Conservation (phyloP, 2,888 invertebrate genomes). For the Xestia xanthographa region DNA sequence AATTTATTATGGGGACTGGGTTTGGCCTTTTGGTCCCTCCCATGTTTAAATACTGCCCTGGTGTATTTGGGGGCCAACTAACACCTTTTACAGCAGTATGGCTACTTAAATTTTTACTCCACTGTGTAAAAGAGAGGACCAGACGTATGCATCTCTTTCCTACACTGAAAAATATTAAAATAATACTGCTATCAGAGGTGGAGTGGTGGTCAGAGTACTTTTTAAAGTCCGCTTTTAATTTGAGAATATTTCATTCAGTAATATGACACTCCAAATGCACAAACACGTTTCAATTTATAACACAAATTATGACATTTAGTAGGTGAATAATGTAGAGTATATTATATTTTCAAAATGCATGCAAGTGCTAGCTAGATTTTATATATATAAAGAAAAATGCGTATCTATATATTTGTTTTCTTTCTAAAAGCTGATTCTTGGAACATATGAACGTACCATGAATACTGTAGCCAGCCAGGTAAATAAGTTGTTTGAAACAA, state of each 20-base stretch:
- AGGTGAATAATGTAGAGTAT: conserved; percentile 5
- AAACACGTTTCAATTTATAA: conserved; percentile 12
- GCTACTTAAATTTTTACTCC: too few relatives aligned
- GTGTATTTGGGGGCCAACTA: too few relatives aligned
- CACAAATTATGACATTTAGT: conserved; percentile 12
- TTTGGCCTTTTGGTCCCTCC: too few relatives aligned
- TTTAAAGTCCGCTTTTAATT: too few relatives aligned
- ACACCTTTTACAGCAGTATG: too few relatives aligned
- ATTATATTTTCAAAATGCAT: conserved; percentile 49
- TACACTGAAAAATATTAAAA: too few relatives aligned
- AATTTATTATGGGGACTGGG: too few relatives aligned
- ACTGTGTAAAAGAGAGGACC: too few relatives aligned
- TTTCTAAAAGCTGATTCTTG: conserved; percentile 56
- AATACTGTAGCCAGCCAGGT: conserved; percentile 58
- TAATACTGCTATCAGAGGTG: too few relatives aligned
- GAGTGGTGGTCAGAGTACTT: too few relatives aligned
- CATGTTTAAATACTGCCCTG: too few relatives aligned
- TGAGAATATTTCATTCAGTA: background rate
- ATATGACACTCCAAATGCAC: conserved; percentile 13
- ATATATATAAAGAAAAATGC: conserved; percentile 37
- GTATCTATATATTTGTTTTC: conserved; percentile 46
- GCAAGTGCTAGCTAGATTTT: conserved; percentile 59
- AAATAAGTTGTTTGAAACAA: conserved; percentile 58
- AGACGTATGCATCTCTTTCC: too few relatives aligned
- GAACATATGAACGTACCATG: conserved; percentile 53